Conservation (phyloP, 2,888 invertebrate genomes). For the Oscheius myriophilus region DNA sequence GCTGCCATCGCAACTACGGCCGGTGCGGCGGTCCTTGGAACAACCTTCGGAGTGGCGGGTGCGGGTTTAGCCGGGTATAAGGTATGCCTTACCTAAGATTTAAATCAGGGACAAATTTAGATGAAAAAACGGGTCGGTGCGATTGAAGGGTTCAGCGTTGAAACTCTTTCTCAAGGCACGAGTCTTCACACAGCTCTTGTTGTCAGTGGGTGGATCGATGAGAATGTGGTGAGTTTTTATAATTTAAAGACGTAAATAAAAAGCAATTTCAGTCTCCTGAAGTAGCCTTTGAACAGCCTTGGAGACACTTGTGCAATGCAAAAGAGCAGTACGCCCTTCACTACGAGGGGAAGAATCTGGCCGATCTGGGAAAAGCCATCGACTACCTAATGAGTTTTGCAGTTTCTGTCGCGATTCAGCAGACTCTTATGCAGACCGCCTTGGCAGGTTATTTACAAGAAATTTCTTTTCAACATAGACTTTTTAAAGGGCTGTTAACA, state of each 20-base stretch:
- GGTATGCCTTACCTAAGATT: conserved; percentile 20
- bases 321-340: conserved; percentile 78
- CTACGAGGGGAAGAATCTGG: conserved; percentile 55
- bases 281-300: conserved; percentile 74
- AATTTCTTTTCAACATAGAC: background rate
- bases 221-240: conserved; percentile 70
- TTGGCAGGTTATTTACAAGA: conserved; percentile 60
- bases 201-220: conserved; percentile 78
- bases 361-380: conserved; percentile 73
- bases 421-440: conserved; percentile 78
- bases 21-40: conserved; percentile 75
- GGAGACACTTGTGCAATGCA: conserved; percentile 76
- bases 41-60: conserved; percentile 78
- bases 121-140: conserved; percentile 80
- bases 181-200: conserved; percentile 77
- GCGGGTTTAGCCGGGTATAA: conserved; percentile 77
- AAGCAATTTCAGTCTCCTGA: conserved; percentile 46
- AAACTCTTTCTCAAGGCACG: conserved; percentile 72
- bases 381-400: conserved; percentile 77
- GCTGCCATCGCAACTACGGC: conserved; percentile 74
- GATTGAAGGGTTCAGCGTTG: conserved; percentile 79
- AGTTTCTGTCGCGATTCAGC: conserved; percentile 76
- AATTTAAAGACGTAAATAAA: background rate
- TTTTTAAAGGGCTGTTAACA: conserved; percentile 76
- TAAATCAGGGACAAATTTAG: conserved; percentile 63